Conservation (phyloP, 2,888 invertebrate genomes). For the Hecatera dysodea region DNA sequence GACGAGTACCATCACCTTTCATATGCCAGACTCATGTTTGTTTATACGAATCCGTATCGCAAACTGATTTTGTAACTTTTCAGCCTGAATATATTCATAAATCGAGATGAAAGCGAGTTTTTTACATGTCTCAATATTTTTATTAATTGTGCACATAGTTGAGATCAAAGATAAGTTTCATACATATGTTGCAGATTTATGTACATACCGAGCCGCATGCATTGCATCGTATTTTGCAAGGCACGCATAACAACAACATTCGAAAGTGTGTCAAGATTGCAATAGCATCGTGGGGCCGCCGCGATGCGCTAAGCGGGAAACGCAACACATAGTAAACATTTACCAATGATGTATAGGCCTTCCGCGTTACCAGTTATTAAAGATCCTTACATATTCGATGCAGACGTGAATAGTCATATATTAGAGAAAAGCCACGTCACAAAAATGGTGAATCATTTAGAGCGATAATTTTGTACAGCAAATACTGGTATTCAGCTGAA, state of each 20-base stretch:
- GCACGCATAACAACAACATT: slow-evolving; percentile 87
- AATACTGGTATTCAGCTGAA: too few relatives aligned
- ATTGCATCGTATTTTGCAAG: slow-evolving; percentile 87
- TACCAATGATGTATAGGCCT: slow-evolving; percentile 67
- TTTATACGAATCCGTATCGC: slow-evolving; percentile 57
- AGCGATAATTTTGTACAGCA: too few relatives aligned
- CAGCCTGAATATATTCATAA: slow-evolving; percentile 53
- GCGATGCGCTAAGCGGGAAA: slow-evolving; percentile 83
- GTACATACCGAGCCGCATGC: slow-evolving; percentile 70
- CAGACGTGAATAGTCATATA: slow-evolving; percentile 17
- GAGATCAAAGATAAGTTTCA: slow-evolving; percentile 63
- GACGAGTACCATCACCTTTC: slow-evolving; percentile 59
- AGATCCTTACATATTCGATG: slow-evolving; percentile 31
- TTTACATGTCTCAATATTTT: slow-evolving; percentile 50
- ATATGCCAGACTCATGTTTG: slow-evolving; percentile 55
- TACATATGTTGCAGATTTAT: slow-evolving; percentile 65
- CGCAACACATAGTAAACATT: slow-evolving; percentile 79
- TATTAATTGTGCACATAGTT: slow-evolving; percentile 42
- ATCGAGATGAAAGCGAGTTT: slow-evolving; percentile 55
- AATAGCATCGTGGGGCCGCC: slow-evolving; percentile 80
- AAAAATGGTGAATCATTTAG: slow-evolving; percentile 1
- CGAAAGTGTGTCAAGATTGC: slow-evolving; percentile 90
- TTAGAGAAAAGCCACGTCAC: slow-evolving; percentile 1
- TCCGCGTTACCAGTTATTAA: slow-evolving; percentile 62
- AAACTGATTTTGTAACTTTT: slow-evolving; percentile 54